Percentiles rank a stretch among this genome's conserved stretches.
phyloP scores from a whole-genome alignment of 2,113 vertebrate genomes.

The Syrrhaptes paradoxus region DNA sequence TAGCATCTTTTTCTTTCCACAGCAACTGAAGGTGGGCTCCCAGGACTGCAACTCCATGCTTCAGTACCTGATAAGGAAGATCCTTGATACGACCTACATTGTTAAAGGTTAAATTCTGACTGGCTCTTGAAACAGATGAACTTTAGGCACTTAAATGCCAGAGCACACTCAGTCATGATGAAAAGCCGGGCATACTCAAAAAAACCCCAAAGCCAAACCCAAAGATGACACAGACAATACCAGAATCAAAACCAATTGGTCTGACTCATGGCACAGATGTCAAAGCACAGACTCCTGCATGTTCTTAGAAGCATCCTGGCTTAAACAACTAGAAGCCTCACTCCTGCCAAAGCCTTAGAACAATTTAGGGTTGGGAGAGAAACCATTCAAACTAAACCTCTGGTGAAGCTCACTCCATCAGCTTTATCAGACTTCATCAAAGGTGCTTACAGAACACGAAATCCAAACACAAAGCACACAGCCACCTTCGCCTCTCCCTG shows the following conservation, averaged over 20 bases:
- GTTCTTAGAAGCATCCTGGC: neutral
- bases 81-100: neutral
- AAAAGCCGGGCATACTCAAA: neutral
- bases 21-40: neutral
- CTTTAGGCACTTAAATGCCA: slow-evolving; percentile 7
- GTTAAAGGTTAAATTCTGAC: slow-evolving; percentile 6
- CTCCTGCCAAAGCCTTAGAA: neutral
- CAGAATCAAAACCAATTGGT: neutral
- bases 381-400: neutral
- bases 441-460: neutral
- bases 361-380: neutral
- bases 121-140: neutral
- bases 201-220: neutral
- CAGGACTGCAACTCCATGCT: neutral
- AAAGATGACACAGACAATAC: neutral
- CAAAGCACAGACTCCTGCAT: neutral
- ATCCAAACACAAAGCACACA: neutral
- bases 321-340: neutral
- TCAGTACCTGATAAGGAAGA: neutral
- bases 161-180: neutral
- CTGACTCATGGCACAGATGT: neutral
- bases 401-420: neutral
- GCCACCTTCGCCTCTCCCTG: neutral
- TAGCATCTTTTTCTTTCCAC: neutral
- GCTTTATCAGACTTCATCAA: neutral